Base-by-base conservation (phyloP, 2,113 vertebrate genomes). In the Colius striatus region DNA sequence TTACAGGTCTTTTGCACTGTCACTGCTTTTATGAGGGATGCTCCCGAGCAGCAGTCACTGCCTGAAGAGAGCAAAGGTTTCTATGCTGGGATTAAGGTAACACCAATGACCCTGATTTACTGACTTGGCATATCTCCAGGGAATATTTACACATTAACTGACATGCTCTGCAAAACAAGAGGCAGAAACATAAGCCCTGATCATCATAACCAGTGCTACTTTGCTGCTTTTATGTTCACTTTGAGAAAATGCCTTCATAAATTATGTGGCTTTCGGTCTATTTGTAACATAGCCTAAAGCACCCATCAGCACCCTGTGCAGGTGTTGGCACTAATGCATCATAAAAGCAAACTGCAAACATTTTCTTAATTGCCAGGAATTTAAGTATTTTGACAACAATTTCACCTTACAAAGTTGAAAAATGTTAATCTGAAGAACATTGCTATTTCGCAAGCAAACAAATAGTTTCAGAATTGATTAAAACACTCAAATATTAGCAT, bases 11-110 rank as follows among this genome's bases (percentile, higher is more conserved):
- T 97, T 89, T 98, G 98, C 90, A 98, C 97, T 6, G 97, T 98
- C 70, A 97, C 98, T 0, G 95, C 97, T 26, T 98, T 98, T 94
- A 90, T 62, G 32, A 95, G 72, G 75, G 98, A 97, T 91, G 74
- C 88, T 95, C 91, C 95, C 96, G 95, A 95, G 94, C 94, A 95
- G 80, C 97, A 96, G 90, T 98, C 97, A 5, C 17, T 96, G 43
- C 91, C 98, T 23, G 97, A 95, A 74, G 98, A 98, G 75, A 99
- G 98, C 60, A 90, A 98, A 88, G 97, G 97, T 66, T 99, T 99
- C 97, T 99, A 98, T n/a, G 97, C 97, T 1, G 98, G 98, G 77
- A 97, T 99, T 84, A 98, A 98, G 98, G 98, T 98, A 98, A 96
- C 6, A 10, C 76, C 8, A 16, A 13, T 48, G 23, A 58, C 50